phyloP scores from a whole-genome alignment of 2,888 invertebrate genomes.

The Drosophila koepferae region DNA sequence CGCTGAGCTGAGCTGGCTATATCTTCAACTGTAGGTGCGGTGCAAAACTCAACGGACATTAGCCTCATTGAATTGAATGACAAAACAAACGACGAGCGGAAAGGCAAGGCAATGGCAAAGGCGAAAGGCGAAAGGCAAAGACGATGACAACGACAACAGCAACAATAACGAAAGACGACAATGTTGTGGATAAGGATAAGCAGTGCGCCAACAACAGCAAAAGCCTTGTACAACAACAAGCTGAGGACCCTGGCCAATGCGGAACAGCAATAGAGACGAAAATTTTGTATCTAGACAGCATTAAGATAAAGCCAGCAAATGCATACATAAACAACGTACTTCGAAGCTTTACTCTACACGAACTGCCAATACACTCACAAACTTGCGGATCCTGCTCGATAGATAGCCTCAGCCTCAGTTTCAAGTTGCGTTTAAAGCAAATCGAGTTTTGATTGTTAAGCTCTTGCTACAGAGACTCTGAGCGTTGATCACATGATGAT shows the following conservation, averaged over 20 bases:
- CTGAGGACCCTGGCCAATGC: constrained; percentile 47
- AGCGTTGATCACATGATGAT: background rate
- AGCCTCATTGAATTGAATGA: constrained; percentile 84
- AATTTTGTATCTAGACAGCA: constrained; percentile 78
- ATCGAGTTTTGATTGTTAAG: constrained; percentile 1
- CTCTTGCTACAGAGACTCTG: background rate
- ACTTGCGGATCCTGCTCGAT: constrained; percentile 7
- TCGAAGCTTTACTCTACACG: constrained; percentile 19
- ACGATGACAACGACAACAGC: constrained; percentile 33
- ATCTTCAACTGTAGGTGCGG: constrained; percentile 70
- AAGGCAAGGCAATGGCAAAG: constrained; percentile 54
- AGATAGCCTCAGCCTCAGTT: constrained; percentile 13
- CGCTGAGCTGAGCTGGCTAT: constrained; percentile 50
- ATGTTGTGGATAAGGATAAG: constrained; percentile 81
- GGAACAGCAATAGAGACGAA: constrained; percentile 54
- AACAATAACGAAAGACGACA: constrained; percentile 51
- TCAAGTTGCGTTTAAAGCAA: constrained; percentile 21
- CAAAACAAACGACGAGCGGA: constrained; percentile 80
- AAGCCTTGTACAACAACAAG: constrained; percentile 69
- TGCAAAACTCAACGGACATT: constrained; percentile 83
- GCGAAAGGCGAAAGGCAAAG: constrained; percentile 51
- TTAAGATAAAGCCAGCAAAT: constrained; percentile 80
- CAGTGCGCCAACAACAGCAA: constrained; percentile 69
- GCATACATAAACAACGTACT: constrained; percentile 70
- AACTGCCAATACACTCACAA: constrained; percentile 47